Evolutionary conservation across 1,140 invertebrate genomes (phyloP), one percentile per base, ranked within the genome.

Genomic region (Phocides pigmalion): DNA sequence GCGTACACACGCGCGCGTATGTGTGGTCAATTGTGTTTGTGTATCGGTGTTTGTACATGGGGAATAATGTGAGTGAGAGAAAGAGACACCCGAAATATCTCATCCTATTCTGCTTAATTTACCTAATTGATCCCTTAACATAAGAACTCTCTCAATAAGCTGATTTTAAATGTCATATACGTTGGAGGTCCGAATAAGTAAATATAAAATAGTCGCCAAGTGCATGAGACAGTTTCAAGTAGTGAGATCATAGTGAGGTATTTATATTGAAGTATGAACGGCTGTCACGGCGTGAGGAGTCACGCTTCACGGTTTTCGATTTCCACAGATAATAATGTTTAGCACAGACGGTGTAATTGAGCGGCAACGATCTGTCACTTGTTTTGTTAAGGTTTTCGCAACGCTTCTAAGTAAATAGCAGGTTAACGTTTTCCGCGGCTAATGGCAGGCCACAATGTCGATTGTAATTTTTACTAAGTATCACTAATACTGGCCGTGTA

Each of bases 221-320:
- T 12, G 19, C 39, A 16, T 28, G 17, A 16, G 41, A 25, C 25
- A 16, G 12, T 51, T 59, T 59, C 44, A 50, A 28, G 32, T 22
- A 41, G 22, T 49, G 56, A 51, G 54, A 66, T 59, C 64, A 66
- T 59, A 39, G 44, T 59, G 9, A 3, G 47, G 42, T 65, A 58
- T 51, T 28, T 25, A 59, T 66, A 51, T 59, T 59, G 50, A 47
- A 58, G 46, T 51, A 44, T 42, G 37, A 66, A 56, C 16, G 47
- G 46, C 50, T 51, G 53, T 58, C 63, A 58, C 25, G 54, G 35
- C 37, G 25, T 22, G 19, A 28, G 20, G 12, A 20, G 51, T 66
- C 54, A 61, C 50, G 56, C 64, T 66, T 66, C 64, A 66, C 64
- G 64, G 15, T 51, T 14, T 19, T 22, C 19, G 46, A 59, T 49